phyloP scores from a whole-genome alignment of 2,113 vertebrate genomes.

The Aptenodytes patagonicus region DNA sequence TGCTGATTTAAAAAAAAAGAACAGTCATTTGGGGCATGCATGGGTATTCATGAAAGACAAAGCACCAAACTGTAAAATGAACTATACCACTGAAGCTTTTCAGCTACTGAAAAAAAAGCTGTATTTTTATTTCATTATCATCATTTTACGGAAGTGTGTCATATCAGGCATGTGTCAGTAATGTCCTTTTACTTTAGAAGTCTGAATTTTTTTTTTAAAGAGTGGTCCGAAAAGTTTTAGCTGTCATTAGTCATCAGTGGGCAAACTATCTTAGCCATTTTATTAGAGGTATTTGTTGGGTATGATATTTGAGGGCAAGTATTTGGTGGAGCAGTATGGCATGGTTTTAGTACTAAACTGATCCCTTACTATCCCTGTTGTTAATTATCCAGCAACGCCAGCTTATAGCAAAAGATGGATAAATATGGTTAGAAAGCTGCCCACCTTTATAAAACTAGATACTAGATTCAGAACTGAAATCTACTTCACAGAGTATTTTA shows the following conservation, averaged over 20 bases:
- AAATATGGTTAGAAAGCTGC: background rate
- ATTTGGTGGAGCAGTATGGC: background rate
- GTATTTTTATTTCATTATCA: background rate
- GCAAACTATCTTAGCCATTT: background rate
- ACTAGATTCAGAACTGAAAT: background rate
- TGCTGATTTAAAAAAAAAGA: background rate
- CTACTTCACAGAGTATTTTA: background rate
- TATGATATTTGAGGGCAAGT: background rate
- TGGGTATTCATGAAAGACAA: background rate
- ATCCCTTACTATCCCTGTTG: background rate
- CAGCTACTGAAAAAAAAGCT: background rate
- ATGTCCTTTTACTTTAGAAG: background rate
- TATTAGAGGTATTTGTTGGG: background rate
- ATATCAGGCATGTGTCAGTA: background rate
- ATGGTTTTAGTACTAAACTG: background rate
- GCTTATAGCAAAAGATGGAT: background rate
- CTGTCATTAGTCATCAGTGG: background rate
- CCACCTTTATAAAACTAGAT: background rate
- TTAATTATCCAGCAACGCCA: background rate
- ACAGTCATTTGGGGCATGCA: background rate
- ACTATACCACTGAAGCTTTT: background rate
- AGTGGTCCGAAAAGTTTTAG: background rate
- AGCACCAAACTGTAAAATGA: background rate
- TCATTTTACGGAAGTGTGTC: background rate
- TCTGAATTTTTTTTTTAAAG: background rate